A percentile compares a stretch with the other conserved stretches of the same genome.
phyloP scores from a whole-genome alignment of 1,140 invertebrate species.

The Tetramorium simillimum region DNA sequence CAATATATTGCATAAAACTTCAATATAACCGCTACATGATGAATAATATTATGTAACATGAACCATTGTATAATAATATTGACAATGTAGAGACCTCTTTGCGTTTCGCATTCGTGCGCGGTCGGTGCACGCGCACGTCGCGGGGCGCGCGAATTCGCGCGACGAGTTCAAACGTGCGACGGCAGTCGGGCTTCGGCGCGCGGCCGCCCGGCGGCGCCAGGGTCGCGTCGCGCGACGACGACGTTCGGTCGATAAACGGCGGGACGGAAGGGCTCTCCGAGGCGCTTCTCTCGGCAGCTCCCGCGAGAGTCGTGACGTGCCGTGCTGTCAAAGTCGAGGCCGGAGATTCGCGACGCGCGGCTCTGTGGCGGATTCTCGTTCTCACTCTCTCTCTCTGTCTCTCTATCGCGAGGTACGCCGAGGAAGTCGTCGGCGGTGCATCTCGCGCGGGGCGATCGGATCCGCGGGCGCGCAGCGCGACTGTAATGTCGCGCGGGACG shows the following conservation, averaged over 20 bases:
- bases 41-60: too few relatives aligned
- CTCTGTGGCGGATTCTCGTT: not conserved
- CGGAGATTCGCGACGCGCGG: slow-evolving; percentile 46
- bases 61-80: too few relatives aligned
- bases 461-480: slow-evolving; percentile 19
- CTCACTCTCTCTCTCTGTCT: not conserved
- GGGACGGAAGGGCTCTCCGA: slow-evolving; percentile 59
- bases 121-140: too few relatives aligned
- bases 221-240: slow-evolving; percentile 69
- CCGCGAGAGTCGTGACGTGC: slow-evolving; percentile 18
- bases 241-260: slow-evolving; percentile 80
- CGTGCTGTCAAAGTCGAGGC: slow-evolving; percentile 51
- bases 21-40: too few relatives aligned
- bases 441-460: not conserved
- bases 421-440: not conserved
- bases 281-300: slow-evolving; percentile 56
- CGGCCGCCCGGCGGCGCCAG: not conserved
- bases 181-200: not conserved
- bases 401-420: not conserved
- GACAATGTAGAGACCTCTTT: too few relatives aligned
- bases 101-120: too few relatives aligned
- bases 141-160: not conserved
- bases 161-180: not conserved
- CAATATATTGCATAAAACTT: too few relatives aligned
- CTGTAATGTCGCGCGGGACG: slow-evolving; percentile 32